These are phyloP conservation scores for Perca flavescens DNA, from an alignment of 2,113 vertebrate genomes.

Conservation along the genomic window DNA sequence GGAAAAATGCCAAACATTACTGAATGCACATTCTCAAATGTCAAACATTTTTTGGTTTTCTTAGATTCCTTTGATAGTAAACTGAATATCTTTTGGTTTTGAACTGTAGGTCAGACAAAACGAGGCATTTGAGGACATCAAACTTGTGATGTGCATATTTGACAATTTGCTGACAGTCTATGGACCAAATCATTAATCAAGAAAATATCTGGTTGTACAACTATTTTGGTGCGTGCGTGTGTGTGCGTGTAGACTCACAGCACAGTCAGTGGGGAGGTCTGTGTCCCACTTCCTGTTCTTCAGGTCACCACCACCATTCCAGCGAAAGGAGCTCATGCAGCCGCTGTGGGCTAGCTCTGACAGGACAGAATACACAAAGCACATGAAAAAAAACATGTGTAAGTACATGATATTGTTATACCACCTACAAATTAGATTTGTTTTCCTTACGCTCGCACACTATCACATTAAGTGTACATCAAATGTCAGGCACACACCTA, in stretches of 20 bases:
- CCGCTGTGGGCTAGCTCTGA: conserved; percentile 96
- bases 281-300: conserved; percentile 97
- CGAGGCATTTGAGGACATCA: not conserved
- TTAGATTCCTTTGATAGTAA: too few relatives aligned
- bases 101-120: not conserved
- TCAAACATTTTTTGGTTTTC: too few relatives aligned
- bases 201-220: not conserved
- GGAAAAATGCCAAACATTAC: too few relatives aligned
- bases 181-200: not conserved
- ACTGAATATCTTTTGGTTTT: too few relatives aligned
- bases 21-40: too few relatives aligned
- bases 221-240: not conserved
- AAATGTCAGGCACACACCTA: not conserved
- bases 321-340: conserved; percentile 97
- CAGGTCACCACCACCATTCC: conserved; percentile 93
- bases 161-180: not conserved
- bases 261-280: conserved; percentile 93
- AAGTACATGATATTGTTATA: not conserved
- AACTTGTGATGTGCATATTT: not conserved
- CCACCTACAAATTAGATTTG: not conserved
- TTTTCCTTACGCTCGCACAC: not conserved
- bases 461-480: not conserved
- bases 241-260: conserved; percentile 83
- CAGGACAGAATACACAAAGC: not conserved
- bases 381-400: not conserved